Evolutionary conservation across 2,113 vertebrate species (phyloP).

Genomic region (Onychostruthus taczanowskii): DNA sequence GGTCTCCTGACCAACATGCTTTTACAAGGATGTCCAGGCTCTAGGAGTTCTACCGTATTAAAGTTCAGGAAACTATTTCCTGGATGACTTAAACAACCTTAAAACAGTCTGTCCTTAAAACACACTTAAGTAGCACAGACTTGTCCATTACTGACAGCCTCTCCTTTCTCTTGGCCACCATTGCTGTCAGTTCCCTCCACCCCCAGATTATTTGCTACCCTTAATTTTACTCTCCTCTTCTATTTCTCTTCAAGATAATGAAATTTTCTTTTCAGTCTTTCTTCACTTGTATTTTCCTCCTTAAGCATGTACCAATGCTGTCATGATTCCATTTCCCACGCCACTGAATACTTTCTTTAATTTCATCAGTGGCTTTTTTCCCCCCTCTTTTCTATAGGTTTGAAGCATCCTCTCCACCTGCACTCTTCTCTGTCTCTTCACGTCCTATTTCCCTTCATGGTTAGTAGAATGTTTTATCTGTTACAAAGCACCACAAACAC

Average conservation of each 20-base stretch:
- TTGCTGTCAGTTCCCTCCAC: neutral
- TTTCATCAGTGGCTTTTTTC: neutral
- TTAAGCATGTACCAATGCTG: neutral
- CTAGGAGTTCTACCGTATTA: neutral
- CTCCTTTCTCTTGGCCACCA: neutral
- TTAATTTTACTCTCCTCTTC: neutral
- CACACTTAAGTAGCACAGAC: neutral
- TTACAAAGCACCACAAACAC: constrained; percentile 6
- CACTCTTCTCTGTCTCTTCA: constrained; percentile 4
- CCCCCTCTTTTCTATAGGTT: neutral
- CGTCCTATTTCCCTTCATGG: neutral
- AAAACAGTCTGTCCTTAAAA: neutral
- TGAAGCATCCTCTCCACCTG: constrained; percentile 38
- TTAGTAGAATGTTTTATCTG: constrained; percentile 32
- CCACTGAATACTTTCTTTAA: constrained; percentile 22
- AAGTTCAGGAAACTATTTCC: neutral
- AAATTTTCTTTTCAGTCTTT: neutral
- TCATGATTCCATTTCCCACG: neutral
- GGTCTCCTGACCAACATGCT: neutral
- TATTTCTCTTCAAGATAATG: neutral
- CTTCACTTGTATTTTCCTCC: neutral
- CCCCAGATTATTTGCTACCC: neutral
- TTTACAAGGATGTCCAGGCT: neutral
- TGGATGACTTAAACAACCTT: too few species aligned
- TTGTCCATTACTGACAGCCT: neutral